Evolutionary conservation across 1,140 invertebrate genomes (phyloP).

Genomic region (Drosophila triauraria): DNA sequence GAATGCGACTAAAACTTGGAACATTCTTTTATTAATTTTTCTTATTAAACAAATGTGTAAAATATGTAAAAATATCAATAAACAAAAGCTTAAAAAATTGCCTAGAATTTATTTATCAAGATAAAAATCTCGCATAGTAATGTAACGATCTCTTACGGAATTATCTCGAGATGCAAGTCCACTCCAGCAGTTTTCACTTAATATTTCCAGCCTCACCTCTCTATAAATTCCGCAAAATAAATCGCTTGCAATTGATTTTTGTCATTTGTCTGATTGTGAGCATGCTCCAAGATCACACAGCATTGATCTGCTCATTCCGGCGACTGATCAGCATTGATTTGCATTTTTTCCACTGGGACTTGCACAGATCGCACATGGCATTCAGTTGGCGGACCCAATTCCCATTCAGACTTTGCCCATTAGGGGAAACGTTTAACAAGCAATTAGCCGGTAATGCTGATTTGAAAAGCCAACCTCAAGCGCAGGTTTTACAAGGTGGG

Average conservation of each 20-base stretch:
- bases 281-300: slow-evolving; percentile 3
- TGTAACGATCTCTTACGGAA: neutral
- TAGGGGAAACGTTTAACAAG: slow-evolving; percentile 58
- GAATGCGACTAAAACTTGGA: neutral
- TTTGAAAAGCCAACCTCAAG: slow-evolving; percentile 46
- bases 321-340: slow-evolving; percentile 22
- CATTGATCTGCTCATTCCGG: slow-evolving; percentile 6
- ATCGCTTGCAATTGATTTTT: slow-evolving; percentile 29
- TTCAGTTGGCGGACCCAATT: slow-evolving; percentile 40
- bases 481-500: slow-evolving; percentile 15
- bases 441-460: slow-evolving; percentile 70
- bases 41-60: neutral
- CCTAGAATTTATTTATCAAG: neutral
- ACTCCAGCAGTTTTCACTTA: neutral
- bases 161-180: neutral
- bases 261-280: neutral
- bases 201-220: slow-evolving; percentile 9
- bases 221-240: slow-evolving; percentile 25
- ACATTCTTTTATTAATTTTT: too few species aligned
- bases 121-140: neutral
- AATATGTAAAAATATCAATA: too few species aligned
- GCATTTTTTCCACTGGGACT: slow-evolving; percentile 40
- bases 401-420: slow-evolving; percentile 34
- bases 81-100: neutral
- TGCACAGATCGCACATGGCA: slow-evolving; percentile 16